Evolutionary conservation across 2,888 invertebrate genomes (phyloP).

Genomic region (Xanthia togata): DNA sequence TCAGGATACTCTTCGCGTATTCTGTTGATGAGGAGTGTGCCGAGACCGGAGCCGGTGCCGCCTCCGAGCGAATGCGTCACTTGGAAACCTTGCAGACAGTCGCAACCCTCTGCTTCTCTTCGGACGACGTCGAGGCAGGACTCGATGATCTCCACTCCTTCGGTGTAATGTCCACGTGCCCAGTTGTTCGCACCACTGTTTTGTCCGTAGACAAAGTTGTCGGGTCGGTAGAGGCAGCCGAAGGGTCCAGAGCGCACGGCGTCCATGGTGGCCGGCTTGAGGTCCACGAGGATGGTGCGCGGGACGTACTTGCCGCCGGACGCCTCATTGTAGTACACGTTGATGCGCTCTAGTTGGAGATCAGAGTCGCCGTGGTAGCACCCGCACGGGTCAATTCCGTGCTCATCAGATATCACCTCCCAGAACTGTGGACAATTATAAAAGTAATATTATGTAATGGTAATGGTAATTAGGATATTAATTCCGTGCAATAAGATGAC

Average conservation of each 20-base stretch:
- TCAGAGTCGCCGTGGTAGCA: slow-evolving; percentile 93
- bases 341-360: slow-evolving; percentile 93
- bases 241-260: slow-evolving; percentile 96
- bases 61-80: slow-evolving; percentile 93
- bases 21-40: slow-evolving; percentile 94
- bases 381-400: slow-evolving; percentile 93
- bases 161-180: slow-evolving; percentile 96
- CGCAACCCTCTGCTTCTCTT: slow-evolving; percentile 96
- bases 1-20: slow-evolving; percentile 97
- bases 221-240: slow-evolving; percentile 96
- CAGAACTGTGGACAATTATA: slow-evolving; percentile 90
- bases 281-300: slow-evolving; percentile 84
- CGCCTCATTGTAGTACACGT: slow-evolving; percentile 94
- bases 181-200: slow-evolving; percentile 87
- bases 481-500: neutral
- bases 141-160: slow-evolving; percentile 96
- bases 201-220: slow-evolving; percentile 96
- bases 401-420: slow-evolving; percentile 95
- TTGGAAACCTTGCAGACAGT: slow-evolving; percentile 97
- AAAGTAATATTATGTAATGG: too few relatives aligned
- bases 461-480: too few relatives aligned
- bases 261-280: slow-evolving; percentile 92
- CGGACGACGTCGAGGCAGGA: slow-evolving; percentile 95
- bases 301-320: slow-evolving; percentile 88
- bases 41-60: slow-evolving; percentile 88